Evolutionary conservation across 2,797 vertebrate genomes (phyloP).

Genomic region (Tachyglossus aculeatus): DNA sequence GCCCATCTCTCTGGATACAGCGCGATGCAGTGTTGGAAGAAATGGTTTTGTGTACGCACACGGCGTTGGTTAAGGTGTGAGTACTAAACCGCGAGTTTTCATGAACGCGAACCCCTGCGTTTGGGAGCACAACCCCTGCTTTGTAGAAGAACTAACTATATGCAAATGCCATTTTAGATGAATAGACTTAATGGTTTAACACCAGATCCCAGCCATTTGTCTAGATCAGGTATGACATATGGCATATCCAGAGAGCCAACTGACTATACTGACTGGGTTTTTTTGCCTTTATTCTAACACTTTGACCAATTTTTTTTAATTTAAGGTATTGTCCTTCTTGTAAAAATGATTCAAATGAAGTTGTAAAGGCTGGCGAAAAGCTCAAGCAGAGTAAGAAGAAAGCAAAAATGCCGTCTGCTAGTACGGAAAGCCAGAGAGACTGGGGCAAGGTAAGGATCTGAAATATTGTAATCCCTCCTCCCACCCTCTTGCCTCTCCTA

Average conservation of each 20-base stretch:
- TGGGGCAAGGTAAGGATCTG: conserved; percentile 92
- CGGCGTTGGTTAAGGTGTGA: too few relatives aligned
- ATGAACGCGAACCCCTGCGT: too few relatives aligned
- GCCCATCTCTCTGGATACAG: too few relatives aligned
- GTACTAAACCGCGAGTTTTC: too few relatives aligned
- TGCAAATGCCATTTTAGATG: conserved; percentile 13
- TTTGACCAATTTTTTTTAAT: conserved; percentile 41
- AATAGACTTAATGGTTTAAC: conserved; percentile 15
- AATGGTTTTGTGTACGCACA: too few relatives aligned
- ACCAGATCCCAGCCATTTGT: neutral
- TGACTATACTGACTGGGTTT: neutral
- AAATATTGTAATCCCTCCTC: too few relatives aligned
- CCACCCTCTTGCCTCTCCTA: too few relatives aligned
- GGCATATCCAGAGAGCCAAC: too few relatives aligned
- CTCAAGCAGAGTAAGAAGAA: conserved; percentile 99
- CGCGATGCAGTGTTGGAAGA: too few relatives aligned
- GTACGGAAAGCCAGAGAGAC: conserved; percentile 96
- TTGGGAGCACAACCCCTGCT: too few relatives aligned
- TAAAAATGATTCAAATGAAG: conserved; percentile 98
- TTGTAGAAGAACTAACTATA: too few relatives aligned
- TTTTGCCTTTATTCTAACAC: neutral
- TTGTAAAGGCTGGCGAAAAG: conserved; percentile 95
- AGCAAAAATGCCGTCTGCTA: conserved; percentile 98
- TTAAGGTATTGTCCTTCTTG: conserved; percentile 98
- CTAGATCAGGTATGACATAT: neutral